Evolutionary conservation across 2,113 vertebrate genomes (phyloP), one percentile per base, ranked within the genome.

Genomic region (Ctenodactylus gundi): DNA sequence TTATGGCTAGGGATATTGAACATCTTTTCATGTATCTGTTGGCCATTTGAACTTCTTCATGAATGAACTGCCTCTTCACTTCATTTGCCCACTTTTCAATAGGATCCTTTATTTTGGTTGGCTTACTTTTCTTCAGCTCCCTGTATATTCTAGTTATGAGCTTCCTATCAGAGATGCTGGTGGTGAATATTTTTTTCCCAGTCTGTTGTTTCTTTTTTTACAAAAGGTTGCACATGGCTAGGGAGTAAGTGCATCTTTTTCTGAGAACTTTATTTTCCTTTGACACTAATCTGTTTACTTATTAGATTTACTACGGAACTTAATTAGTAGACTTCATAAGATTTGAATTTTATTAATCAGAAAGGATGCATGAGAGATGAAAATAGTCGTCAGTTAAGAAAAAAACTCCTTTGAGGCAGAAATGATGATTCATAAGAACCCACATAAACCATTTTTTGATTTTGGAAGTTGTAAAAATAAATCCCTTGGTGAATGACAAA

Each of bases 321-420:
- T 88, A 88, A 64, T 68, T 57, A 41, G 2, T 65, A 73, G 25
- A 1, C 2, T 78, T 84, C 10, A 25, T 31, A 51, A 3, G 2
- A 72, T 76, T 86, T 94, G 17, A 83, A 86, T 88, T 85, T 82
- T 78, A 88, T 89, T 82, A 29, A 84, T n/a, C 51, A 85, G 10
- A 65, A 84, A 9, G 1, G 14, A n/a, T 85, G 12, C 9, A 44
- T 82, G 65, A 49, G 21, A 85, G 21, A 41, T 75, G 6, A 78
- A 81, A 13, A 89, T 84, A n/a, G n/a, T 4, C 80, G 21, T 58
- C 81, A 90, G 27, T 75, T 11, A 67, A 92, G 29, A 73, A 6
- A 44, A 68, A 94, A 85, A 70, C n/a, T 72, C 4, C 3, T 9
- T 14, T 31, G 34, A 36, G 18, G 20, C 36, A 75, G 13, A 72